Percentiles rank a stretch among this genome's conserved stretches.
These are phyloP conservation scores for Eulemur albifrons DNA, from an alignment of 2,797 vertebrate genomes.

Conservation along the genomic window DNA sequence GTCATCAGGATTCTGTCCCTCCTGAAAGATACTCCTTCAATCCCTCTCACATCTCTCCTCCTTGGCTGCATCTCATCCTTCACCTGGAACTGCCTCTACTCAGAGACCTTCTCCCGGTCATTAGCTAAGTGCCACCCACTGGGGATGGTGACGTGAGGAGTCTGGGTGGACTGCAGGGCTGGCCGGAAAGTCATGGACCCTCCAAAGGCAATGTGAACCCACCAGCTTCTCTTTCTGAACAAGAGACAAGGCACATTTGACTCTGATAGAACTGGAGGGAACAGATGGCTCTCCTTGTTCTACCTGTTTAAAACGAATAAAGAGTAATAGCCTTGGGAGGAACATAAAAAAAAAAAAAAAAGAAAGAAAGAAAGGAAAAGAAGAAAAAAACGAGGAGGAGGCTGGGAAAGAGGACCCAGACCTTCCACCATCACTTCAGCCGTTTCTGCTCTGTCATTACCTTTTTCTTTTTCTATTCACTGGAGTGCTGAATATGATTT, in stretches of 20 bases:
- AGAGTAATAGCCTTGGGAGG: background rate
- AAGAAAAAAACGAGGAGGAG: background rate
- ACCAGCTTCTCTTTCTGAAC: background rate
- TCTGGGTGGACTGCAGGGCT: rapidly evolving
- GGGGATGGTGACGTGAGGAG: background rate
- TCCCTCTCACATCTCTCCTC: background rate
- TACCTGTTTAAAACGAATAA: background rate
- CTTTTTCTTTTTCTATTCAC: too few relatives aligned
- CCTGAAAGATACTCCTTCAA: background rate
- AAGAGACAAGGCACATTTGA: background rate
- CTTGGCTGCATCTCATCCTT: background rate
- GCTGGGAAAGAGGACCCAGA: background rate
- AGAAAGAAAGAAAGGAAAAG: background rate
- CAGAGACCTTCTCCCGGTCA: background rate
- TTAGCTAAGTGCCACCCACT: background rate
- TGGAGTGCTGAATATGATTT: background rate
- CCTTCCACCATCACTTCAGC: background rate
- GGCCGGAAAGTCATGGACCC: background rate
- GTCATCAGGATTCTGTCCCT: background rate
- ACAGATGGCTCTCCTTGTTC: background rate
- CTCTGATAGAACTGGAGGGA: background rate
- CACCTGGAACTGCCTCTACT: rapidly evolving
- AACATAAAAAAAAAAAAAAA: background rate
- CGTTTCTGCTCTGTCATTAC: background rate
- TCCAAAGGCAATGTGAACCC: background rate